Evolutionary conservation across 2,113 vertebrate species (phyloP).

Genomic region (Gopherus flavomarginatus): DNA sequence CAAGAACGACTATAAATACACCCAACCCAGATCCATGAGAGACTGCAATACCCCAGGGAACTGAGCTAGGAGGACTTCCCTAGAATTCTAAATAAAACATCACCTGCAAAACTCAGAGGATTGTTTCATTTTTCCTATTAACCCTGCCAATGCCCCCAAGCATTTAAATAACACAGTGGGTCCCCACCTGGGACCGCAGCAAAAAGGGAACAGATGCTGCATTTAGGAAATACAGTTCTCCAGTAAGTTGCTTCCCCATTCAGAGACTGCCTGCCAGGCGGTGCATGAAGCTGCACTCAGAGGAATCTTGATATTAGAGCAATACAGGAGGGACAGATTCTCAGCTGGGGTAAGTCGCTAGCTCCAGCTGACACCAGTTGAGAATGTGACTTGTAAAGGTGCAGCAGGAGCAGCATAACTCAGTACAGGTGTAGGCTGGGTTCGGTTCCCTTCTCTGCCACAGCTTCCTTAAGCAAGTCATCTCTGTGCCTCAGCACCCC

Average conservation of each 20-base stretch:
- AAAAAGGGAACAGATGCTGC: not conserved
- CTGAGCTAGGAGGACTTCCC: not conserved
- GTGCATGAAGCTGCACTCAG: not conserved
- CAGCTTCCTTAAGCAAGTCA: not conserved
- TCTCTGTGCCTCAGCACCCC: not conserved
- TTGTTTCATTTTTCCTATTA: not conserved
- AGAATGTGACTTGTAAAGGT: not conserved
- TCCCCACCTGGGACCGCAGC: not conserved
- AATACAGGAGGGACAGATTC: not conserved
- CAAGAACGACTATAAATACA: not conserved
- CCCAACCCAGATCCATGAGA: not conserved
- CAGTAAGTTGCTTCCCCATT: not conserved
- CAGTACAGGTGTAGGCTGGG: not conserved
- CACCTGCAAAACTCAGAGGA: not conserved
- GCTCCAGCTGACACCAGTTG: not conserved
- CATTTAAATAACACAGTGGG: not conserved
- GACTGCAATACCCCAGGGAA: not conserved
- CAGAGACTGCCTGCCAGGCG: not conserved
- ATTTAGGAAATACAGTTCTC: not conserved
- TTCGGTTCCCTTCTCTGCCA: not conserved
- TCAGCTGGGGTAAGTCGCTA: not conserved
- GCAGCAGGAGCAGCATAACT: not conserved
- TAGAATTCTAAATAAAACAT: not conserved
- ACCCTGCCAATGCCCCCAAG: not conserved
- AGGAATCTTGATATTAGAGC: not conserved